Percentiles rank a stretch among this genome's conserved stretches.
Conservation (phyloP, 2,113 vertebrate species). For the Syngnathus floridae region DNA sequence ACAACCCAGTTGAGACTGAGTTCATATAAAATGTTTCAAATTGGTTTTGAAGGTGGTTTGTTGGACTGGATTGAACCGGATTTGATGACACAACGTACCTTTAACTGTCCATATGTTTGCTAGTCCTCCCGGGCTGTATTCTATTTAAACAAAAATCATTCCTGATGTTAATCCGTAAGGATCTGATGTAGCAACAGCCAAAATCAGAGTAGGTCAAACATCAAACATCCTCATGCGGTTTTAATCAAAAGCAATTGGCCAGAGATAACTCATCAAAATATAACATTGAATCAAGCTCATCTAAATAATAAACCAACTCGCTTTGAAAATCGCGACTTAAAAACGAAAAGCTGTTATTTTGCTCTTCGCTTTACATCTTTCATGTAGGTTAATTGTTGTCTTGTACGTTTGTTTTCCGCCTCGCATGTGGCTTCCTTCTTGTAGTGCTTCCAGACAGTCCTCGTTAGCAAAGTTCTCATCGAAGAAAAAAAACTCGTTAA, state of each 20-base stretch:
- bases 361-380: not conserved
- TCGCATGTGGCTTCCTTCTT: not conserved
- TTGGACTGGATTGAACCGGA: no score
- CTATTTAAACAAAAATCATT: not conserved
- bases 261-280: slow-evolving; percentile 41
- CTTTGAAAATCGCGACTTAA: slow-evolving; percentile 6
- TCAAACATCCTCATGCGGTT: slow-evolving; percentile 44
- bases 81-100: no score
- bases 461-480: not conserved
- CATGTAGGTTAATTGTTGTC: slow-evolving; percentile 1
- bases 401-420: not conserved
- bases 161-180: not conserved
- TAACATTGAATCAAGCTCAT: slow-evolving; percentile 8
- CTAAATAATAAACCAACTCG: slow-evolving; percentile 32
- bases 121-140: not conserved
- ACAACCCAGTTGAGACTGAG: no score
- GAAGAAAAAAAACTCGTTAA: not conserved
- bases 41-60: no score
- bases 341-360: slow-evolving; percentile 10
- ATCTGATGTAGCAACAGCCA: slow-evolving; percentile 30
- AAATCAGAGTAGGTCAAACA: slow-evolving; percentile 38
- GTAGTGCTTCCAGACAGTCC: not conserved
- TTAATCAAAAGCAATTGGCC: slow-evolving; percentile 42
- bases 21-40: not conserved
- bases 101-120: not conserved